Conservation (phyloP, 2,888 invertebrate genomes). For the Harmothoe impar region DNA sequence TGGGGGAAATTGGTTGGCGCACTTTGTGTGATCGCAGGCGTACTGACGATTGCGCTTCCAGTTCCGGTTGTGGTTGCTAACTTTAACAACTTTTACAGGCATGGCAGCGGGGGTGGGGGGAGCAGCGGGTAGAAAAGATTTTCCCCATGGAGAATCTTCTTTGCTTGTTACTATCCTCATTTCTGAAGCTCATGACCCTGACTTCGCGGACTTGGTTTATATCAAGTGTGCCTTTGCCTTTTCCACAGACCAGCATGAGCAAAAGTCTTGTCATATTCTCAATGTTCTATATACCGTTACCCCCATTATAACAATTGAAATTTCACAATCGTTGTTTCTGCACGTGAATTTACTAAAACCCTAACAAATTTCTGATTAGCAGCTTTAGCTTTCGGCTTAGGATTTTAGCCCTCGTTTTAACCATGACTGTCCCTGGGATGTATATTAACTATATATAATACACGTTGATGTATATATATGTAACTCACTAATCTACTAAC, state of each 20-base stretch:
- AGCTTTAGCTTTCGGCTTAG: not conserved
- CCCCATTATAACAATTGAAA: not conserved
- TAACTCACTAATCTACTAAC: not conserved
- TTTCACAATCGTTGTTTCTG: not conserved
- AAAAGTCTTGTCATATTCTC: not conserved
- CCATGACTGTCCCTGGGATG: not conserved
- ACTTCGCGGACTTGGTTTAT: slow-evolving; percentile 53
- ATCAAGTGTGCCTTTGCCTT: slow-evolving; percentile 60
- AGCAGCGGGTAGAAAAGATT: slow-evolving; percentile 68
- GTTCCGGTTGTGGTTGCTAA: slow-evolving; percentile 76
- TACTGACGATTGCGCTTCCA: slow-evolving; percentile 74
- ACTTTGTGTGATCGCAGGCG: slow-evolving; percentile 74
- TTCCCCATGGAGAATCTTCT: slow-evolving; percentile 18
- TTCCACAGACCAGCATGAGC: slow-evolving; percentile 22
- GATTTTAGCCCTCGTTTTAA: not conserved
- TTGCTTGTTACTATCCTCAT: not conserved
- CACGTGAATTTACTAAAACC: not conserved
- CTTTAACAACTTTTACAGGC: slow-evolving; percentile 75
- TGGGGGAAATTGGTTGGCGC: slow-evolving; percentile 74
- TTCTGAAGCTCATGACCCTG: slow-evolving; percentile 12
- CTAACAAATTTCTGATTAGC: no score
- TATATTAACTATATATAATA: not conserved
- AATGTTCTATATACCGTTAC: not conserved
- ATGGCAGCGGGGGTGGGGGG: slow-evolving; percentile 72
- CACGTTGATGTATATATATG: not conserved